Base-by-base conservation (phyloP, 2,888 invertebrate species). In the Pollenia labialis region DNA sequence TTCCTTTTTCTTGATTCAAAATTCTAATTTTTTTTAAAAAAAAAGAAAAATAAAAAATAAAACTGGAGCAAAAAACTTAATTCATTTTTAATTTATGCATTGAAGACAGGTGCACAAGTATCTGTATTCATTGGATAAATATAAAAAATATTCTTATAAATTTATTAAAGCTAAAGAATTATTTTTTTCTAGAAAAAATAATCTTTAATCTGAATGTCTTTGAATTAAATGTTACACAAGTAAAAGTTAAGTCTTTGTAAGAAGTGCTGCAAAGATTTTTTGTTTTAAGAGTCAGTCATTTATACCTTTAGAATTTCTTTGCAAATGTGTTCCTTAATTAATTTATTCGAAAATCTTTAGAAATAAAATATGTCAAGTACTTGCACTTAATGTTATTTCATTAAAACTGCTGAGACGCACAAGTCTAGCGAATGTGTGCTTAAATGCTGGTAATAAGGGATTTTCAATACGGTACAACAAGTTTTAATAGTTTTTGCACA, bases 301-400 rank as follows among this genome's bases (percentile, higher is more conserved):
- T 62, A 58, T 56, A 23, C 3, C 40, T 62, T 62, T 9, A 32
- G 6, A 32, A 32, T 32, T 32, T 32, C 32, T 32, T 32, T 32
- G 32, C 32, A 32, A 32, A 6, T 23, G 32, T 58, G 11, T 58
- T 58, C 12, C 3, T 16, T n/a, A 62, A 32, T 46, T 16, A 14
- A 58, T 58, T 72, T 46, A 46, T 72, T 32, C 46, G 11, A 46
- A 40, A 72, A 18, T 46, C 1, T 12, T 48, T 16, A 16, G n/a
- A 66, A 56, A 56, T 18, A 10, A 77, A 66, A 56, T 66, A 56
- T 66, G 76, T 77, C 66, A 77, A 77, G 66, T 66, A 56, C n/a
- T 46, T 46, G 6, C 32, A 60, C 74, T 77, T 46, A 1, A 40
- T 11, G 9, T 18, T 44, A 18, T 56, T 32, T 4, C 0, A 48